Conservation (phyloP, 2,888 invertebrate genomes). For the Brachyptera putata region DNA sequence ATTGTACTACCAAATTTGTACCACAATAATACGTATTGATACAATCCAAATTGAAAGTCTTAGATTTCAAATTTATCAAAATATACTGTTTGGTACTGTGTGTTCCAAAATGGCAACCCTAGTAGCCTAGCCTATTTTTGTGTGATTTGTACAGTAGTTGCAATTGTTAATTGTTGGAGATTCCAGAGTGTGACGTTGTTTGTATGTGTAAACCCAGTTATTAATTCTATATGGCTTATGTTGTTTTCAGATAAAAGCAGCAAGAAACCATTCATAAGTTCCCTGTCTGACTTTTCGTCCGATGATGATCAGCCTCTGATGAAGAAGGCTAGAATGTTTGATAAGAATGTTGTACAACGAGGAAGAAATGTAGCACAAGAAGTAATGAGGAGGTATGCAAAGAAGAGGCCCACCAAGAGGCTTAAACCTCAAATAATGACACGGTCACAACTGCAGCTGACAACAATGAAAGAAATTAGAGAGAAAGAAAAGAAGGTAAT, state of each 20-base stretch:
- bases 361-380: not conserved
- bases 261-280: conserved; percentile 31
- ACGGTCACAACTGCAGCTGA: conserved; percentile 26
- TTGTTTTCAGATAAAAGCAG: conserved; percentile 23
- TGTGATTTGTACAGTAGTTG: too few relatives aligned
- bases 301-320: conserved; percentile 52
- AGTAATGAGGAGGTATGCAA: conserved; percentile 12
- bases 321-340: conserved; percentile 30
- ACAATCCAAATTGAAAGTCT: too few relatives aligned
- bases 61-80: too few relatives aligned
- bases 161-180: too few relatives aligned
- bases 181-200: too few relatives aligned
- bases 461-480: conserved; percentile 1
- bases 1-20: too few relatives aligned
- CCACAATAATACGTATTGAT: too few relatives aligned
- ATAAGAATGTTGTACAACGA: not conserved
- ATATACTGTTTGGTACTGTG: not conserved
- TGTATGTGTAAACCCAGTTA: too few relatives aligned
- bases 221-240: too few relatives aligned
- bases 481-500: not conserved
- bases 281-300: conserved; percentile 48
- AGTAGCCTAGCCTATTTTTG: too few relatives aligned
- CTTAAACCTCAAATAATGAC: conserved; percentile 31
- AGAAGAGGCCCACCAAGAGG: conserved; percentile 21
- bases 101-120: not conserved